Percentiles rank a stretch among this genome's conserved stretches.
Evolutionary conservation across 2,888 invertebrate genomes (phyloP).

Genomic region (Ecdyonurus torrentis): DNA sequence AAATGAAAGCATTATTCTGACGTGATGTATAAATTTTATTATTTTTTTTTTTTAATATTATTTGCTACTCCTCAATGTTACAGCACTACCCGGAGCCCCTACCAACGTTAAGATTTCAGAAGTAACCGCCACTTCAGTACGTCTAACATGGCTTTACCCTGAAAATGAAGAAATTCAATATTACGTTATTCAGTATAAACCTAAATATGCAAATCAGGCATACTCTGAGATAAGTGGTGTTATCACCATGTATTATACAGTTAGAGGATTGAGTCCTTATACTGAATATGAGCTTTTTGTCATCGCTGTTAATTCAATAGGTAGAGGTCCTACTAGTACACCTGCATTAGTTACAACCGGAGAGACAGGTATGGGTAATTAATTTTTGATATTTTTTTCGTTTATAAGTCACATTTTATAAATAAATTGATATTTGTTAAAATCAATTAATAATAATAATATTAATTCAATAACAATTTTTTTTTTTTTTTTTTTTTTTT

Average conservation of each 20-base stretch:
- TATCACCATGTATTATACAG: conserved; percentile 81
- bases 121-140: conserved; percentile 83
- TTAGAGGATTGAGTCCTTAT: conserved; percentile 78
- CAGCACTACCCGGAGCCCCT: conserved; percentile 85
- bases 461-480: no score
- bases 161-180: conserved; percentile 77
- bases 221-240: conserved; percentile 88
- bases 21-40: no score
- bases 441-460: no score
- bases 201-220: conserved; percentile 81
- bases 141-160: conserved; percentile 76
- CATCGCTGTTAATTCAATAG: conserved; percentile 87
- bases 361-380: conserved; percentile 84
- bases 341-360: conserved; percentile 88
- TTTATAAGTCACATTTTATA: no score
- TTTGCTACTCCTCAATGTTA: conserved; percentile 20
- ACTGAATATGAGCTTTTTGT: conserved; percentile 95
- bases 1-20: no score
- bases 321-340: conserved; percentile 74
- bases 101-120: conserved; percentile 80
- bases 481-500: no score
- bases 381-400: no score
- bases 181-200: conserved; percentile 93
- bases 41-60: conserved; percentile 2
- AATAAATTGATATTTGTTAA: no score